Conservation (phyloP, 2,797 vertebrate genomes). For the Taenioides sp. region DNA sequence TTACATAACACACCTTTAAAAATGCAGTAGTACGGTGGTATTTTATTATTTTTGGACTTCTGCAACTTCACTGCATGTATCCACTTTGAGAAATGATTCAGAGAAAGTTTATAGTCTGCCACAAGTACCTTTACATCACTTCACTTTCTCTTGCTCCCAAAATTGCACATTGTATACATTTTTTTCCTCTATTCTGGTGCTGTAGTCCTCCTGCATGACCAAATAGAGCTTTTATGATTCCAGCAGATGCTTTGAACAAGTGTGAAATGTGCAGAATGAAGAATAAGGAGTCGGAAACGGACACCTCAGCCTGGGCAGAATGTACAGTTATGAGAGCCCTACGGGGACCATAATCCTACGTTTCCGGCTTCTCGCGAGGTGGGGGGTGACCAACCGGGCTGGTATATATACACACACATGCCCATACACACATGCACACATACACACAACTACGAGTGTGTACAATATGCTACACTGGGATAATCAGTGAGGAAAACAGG, state of each 20-base stretch:
- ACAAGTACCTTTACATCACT: background rate
- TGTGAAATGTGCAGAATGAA: conserved; percentile 46
- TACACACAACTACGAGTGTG: conserved; percentile 10
- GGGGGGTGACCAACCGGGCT: conserved; percentile 22
- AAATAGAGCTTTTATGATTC: conserved; percentile 46
- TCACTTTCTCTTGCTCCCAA: conserved; percentile 1
- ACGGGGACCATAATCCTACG: conserved; percentile 18
- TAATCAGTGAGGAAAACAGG: conserved; percentile 6
- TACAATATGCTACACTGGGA: conserved; percentile 1
- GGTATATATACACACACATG: background rate
- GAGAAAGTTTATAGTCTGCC: background rate
- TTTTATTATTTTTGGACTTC: background rate
- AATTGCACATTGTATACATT: conserved; percentile 10
- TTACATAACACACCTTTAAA: background rate
- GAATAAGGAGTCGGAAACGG: conserved; percentile 26
- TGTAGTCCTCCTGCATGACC: conserved; percentile 39
- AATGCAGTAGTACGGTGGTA: background rate
- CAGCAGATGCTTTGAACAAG: conserved; percentile 31
- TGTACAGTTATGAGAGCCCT: conserved; percentile 13
- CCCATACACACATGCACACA: background rate
- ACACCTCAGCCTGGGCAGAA: conserved; percentile 21
- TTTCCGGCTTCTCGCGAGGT: conserved; percentile 16
- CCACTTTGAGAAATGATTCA: background rate
- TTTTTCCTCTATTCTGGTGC: conserved; percentile 13
- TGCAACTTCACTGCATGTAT: background rate